phyloP scores from a whole-genome alignment of 2,113 vertebrate species.

The Pterocles gutturalis region DNA sequence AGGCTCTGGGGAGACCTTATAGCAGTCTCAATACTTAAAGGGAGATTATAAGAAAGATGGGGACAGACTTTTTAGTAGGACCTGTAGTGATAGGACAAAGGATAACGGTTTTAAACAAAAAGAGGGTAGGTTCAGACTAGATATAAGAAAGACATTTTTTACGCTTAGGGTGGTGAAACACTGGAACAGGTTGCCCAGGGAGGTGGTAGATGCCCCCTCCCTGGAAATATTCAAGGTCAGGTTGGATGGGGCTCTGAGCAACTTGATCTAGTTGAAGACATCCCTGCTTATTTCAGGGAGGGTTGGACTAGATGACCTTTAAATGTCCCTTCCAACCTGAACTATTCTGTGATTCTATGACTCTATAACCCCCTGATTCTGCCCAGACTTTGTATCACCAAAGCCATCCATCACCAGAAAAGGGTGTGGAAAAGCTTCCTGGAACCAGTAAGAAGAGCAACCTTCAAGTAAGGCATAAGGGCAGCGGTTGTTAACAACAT shows the following conservation, averaged over 20 bases:
- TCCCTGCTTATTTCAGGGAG: neutral
- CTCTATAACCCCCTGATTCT: neutral
- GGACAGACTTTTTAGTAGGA: neutral
- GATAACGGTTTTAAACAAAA: neutral
- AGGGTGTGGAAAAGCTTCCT: neutral
- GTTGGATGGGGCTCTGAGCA: neutral
- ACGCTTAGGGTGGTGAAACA: neutral
- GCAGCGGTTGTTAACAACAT: neutral
- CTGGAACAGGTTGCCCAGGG: neutral
- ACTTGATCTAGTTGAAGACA: neutral
- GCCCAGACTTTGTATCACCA: neutral
- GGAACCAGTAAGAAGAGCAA: neutral
- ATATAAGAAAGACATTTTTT: neutral
- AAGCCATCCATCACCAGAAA: neutral
- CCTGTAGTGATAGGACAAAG: neutral
- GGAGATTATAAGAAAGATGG: neutral
- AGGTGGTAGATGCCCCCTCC: too few species aligned
- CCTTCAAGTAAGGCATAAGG: neutral
- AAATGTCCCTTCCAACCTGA: neutral
- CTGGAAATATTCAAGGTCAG: neutral
- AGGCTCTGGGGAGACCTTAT: neutral
- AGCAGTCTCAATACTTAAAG: rapidly evolving
- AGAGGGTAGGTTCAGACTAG: neutral
- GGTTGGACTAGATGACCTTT: neutral
- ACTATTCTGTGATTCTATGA: neutral